Evolutionary conservation across 2,888 invertebrate genomes (phyloP), one percentile per base, ranked within the genome.

Genomic region (Endomychus coccineus): DNA sequence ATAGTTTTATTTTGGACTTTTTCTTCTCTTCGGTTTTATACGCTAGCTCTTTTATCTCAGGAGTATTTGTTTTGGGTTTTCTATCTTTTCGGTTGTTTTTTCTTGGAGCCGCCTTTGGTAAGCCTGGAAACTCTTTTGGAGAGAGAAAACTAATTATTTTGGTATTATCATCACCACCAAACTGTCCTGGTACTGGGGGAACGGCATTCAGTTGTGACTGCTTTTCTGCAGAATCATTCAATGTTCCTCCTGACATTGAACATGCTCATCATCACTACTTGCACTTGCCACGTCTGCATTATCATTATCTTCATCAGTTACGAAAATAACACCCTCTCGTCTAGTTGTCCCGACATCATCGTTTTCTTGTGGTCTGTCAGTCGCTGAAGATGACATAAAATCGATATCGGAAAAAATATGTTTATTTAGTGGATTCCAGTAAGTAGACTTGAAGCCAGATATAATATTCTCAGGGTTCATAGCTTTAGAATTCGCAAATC

Each of bases 381-480:
- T 28, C 15, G 28, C 27, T 24, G 31, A 34, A 9, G 35, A 30
- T 17, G 27, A 17, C 15, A 34, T 10, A 35, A 27, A 38, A 15
- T 36, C 31, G 9, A 19, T 14, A 12, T 36, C 30, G n/a, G 24
- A 11, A 33, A 33, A 33, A 10, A 31, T 36, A 23, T 36, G 15
- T 11, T 14, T 10, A 11, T 34, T 33, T 3, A 25, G 14, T 13
- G 24, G 24, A 4, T 24, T 10, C 1, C 40, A 37, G 1, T 40
- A 40, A 7, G 34, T 15, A 7, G 15, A 13, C 15, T 15, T 17
- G 21, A 43, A 43, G n/a, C 39, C 33, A n/a, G 21, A 23, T 12
- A 35, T 40, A 17, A 35, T 40, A 29, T 42, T 36, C 16, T 23
- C 27, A 14, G 39, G 39, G 12, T 16, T 42, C 28, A 42, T 22